Evolutionary conservation across 2,113 vertebrate species (phyloP).

Genomic region (Nasalis larvatus): DNA sequence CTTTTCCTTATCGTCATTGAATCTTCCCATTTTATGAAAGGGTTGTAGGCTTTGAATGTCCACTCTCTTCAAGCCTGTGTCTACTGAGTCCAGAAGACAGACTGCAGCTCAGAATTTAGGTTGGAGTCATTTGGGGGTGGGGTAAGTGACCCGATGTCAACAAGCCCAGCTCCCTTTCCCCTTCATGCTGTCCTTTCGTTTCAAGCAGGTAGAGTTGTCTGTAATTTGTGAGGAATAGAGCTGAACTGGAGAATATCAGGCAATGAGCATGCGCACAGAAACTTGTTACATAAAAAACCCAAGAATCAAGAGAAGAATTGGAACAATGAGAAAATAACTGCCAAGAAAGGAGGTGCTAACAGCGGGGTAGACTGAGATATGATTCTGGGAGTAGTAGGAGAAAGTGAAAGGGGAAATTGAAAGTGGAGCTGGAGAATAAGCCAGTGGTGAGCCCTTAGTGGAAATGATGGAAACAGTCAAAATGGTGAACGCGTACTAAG

Average conservation of each 20-base stretch:
- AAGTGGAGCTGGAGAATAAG: neutral
- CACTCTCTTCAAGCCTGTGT: neutral
- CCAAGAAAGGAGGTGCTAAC: fast-evolving
- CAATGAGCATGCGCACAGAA: neutral
- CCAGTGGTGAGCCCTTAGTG: neutral
- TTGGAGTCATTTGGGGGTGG: neutral
- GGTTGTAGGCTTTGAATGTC: too few relatives aligned
- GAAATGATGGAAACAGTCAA: fast-evolving
- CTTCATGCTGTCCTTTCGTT: neutral
- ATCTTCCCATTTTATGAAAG: neutral
- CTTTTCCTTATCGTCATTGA: fast-evolving
- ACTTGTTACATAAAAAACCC: neutral
- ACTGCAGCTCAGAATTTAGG: neutral
- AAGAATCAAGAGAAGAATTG: neutral
- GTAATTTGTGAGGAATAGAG: neutral
- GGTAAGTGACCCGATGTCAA: neutral
- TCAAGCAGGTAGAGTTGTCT: neutral
- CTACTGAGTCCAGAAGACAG: neutral
- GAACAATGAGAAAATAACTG: neutral
- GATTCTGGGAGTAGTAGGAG: neutral
- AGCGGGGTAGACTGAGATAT: neutral
- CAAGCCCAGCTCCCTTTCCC: neutral
- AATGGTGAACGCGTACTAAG: too few relatives aligned
- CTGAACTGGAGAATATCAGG: neutral
- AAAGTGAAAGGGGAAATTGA: too few relatives aligned